A percentile compares a stretch with the other conserved stretches of the same genome.
These are phyloP conservation scores for Spizaetus ornatus DNA, from an alignment of 2,113 vertebrate species.

Conservation along the genomic window DNA sequence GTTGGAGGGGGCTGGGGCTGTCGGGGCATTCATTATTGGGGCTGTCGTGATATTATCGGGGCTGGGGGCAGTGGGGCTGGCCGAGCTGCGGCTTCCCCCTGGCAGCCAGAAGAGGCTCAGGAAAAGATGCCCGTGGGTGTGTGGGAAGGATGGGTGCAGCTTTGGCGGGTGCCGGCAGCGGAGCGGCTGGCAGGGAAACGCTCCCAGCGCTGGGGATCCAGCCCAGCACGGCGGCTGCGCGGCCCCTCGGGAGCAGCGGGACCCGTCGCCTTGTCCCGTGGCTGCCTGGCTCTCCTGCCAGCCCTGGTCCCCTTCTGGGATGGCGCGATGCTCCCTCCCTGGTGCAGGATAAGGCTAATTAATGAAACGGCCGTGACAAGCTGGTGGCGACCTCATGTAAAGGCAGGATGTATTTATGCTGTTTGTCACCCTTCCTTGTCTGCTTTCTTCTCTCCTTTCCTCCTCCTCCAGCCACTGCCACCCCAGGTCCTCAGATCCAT, in stretches of 20 bases:
- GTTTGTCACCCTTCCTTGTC: not conserved
- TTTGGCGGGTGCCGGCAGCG: not conserved
- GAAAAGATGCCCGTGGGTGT: not conserved
- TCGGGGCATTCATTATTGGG: too few species aligned
- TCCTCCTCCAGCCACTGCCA: not conserved
- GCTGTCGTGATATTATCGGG: not conserved
- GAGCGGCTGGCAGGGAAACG: not conserved
- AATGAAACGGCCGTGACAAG: too few species aligned
- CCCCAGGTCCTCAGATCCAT: not conserved
- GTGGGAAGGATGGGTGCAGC: not conserved
- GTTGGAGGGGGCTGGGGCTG: not conserved
- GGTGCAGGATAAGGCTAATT: not conserved
- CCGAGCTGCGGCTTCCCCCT: fast-evolving
- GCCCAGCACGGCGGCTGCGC: not conserved
- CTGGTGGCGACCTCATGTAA: not conserved
- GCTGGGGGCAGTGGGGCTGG: not conserved
- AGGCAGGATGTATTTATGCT: not conserved
- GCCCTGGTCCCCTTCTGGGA: not conserved
- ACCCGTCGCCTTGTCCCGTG: fast-evolving
- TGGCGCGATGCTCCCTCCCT: not conserved
- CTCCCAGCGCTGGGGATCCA: fast-evolving
- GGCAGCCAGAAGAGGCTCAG: not conserved
- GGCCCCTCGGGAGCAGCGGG: not conserved
- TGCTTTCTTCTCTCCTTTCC: not conserved
- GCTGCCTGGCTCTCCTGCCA: not conserved